A percentile compares a stretch with the other conserved stretches of the same genome.
phyloP scores from a whole-genome alignment of 2,797 vertebrate genomes.

The Melanotaenia parkinsoni region DNA sequence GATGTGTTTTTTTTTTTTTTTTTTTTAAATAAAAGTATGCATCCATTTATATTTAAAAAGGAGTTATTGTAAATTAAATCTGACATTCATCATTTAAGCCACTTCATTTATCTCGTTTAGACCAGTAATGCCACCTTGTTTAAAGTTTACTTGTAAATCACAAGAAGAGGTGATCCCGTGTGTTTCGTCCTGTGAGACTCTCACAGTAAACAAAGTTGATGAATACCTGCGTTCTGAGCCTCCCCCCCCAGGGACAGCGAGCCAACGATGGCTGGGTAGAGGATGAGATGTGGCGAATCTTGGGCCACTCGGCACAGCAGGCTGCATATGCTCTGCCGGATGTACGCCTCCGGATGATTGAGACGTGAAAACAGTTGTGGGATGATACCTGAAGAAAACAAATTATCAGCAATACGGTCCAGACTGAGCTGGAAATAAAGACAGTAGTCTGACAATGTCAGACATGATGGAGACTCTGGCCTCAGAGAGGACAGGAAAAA shows the following conservation, averaged over 20 bases:
- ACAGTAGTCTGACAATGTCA: not conserved
- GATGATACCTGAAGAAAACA: conserved; percentile 88
- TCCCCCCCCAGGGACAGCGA: conserved; percentile 96
- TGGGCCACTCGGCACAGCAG: conserved; percentile 96
- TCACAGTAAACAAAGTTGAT: not conserved
- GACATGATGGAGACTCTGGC: not conserved
- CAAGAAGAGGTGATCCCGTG: no score
- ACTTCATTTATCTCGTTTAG: not conserved
- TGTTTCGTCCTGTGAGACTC: no score
- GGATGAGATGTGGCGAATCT: conserved; percentile 96
- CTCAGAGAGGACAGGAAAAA: not conserved
- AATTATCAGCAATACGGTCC: not conserved
- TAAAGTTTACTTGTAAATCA: no score
- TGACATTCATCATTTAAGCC: no score
- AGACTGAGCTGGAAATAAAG: not conserved
- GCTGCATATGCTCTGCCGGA: conserved; percentile 97
- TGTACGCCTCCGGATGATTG: conserved; percentile 97
- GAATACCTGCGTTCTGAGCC: conserved; percentile 90
- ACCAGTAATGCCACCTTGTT: not conserved
- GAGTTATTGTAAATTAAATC: no score
- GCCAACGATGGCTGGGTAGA: conserved; percentile 97
- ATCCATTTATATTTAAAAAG: no score
- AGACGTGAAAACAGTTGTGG: conserved; percentile 98
- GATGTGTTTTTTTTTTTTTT: no score
- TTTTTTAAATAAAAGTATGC: no score